Evolutionary conservation across 2,113 vertebrate species (phyloP), one percentile per base, ranked within the genome.

Genomic region (Accipiter cooperii): DNA sequence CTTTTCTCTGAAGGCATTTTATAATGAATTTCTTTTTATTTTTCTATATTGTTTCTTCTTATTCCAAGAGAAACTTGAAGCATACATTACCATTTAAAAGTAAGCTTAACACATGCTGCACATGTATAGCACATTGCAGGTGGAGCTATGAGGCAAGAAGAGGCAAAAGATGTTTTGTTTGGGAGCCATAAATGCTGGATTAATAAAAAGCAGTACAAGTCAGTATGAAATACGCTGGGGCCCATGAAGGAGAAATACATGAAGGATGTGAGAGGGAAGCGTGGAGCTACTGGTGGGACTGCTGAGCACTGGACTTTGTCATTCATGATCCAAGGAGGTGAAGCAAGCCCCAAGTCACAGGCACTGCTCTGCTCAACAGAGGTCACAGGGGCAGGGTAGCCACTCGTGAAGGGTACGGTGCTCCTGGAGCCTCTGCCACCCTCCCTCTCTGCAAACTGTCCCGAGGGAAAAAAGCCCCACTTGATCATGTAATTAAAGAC

Each of bases 1-100:
- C 52, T 84, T 83, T 90, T 51, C 55, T 94, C 44, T 44, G 47
- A 84, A 92, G 65, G 18, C 18, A 85, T 79, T 96, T 92, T 71
- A 79, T 78, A 65, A 44, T 69, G 61, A 69, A 65, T 89, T 78
- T 58, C 20, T 71, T 83, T 82, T 83, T 58, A 73, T 75, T 82
- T 68, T 83, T 91, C 36, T 65, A 12, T n/a, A 63, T 33, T 29
- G 10, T 71, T 84, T 86, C 44, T 70, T 92, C 13, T 54, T 66
- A 73, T 47, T 82, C 47, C 52, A 81, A 71, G 24, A 87, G 26
- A 78, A 87, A 58, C 55, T 40, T 78, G 33, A 81, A 84, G 58
- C 9, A 51, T 40, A 61, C 1, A 0, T 47, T 86, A 74, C 46
- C 22, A 34, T 74, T 87, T 81, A 77, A 71, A 83, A 81, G 40